Evolutionary conservation across 2,797 vertebrate species (phyloP), one percentile per base, ranked within the genome.

Genomic region (Danio albolineatus): DNA sequence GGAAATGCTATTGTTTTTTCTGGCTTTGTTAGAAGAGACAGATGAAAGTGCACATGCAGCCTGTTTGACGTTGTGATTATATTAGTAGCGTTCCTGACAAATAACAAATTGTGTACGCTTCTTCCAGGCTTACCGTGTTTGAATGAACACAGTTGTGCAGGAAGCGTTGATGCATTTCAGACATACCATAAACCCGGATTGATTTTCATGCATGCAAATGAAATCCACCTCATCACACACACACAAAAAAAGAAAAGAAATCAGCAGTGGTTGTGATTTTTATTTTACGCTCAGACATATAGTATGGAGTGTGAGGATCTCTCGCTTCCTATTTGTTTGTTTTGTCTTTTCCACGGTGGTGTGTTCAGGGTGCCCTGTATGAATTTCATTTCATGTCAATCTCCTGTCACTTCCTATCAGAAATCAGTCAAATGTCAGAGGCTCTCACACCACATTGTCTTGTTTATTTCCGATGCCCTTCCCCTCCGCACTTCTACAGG

Each of bases 311-410:
- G 80, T 86, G 69, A 77, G 76, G 82, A 73, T 84, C 16, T 82
- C 62, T 82, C 59, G 51, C 51, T 86, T 85, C 84, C 82, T 70
- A 67, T 78, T 91, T 93, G 90, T 87, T 85, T 87, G 85, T 86
- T 83, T 28, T 85, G 76, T 79, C 51, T 87, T 91, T 91, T 88
- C 89, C 90, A 92, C 88, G 36, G 83, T 81, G 88, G 84, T 89
- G 69, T 89, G 90, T 91, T 91, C 91, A 86, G 69, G 88, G 88
- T 91, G 92, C 91, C 93, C 92, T 93, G 92, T 93, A 93, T 95
- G 92, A 93, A 94, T 95, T 94, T 92, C 91, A 91, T 93, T 93
- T 89, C 92, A 92, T 89, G 93, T 95, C 94, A 95, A 90, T 94
- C 94, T 93, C 92, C 90, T 94, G 94, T 95, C 94, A 94, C 91